Evolutionary conservation across 2,797 vertebrate species (phyloP), one percentile per base, ranked within the genome.

Genomic region (Cryptoblepharus egeriae): DNA sequence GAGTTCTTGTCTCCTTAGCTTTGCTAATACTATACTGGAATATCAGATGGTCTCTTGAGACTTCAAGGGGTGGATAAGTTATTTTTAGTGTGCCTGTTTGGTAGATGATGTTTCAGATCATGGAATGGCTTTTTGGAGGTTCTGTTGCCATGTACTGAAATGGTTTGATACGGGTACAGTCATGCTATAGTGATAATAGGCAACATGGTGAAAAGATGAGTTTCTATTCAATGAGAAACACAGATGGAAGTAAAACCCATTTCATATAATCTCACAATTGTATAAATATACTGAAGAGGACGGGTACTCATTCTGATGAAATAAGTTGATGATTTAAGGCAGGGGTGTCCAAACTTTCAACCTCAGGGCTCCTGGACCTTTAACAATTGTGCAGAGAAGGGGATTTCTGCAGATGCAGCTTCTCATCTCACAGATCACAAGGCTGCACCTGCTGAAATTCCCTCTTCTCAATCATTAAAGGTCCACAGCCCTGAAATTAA

Each of bases 31-130:
- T 88, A 87, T 90, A 85, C 92, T 94, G 90, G 92, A 93, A 94
- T 93, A 93, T 93, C 93, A 95, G 91, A 95, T 93, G 92, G 84
- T 89, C 85, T 93, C 85, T 93, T 91, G 92, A 93, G 92, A 92
- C 90, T 93, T 94, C 87, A 91, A 90, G 89, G 88, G 69, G 80
- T 90, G 84, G 91, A 86, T 77, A 91, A 90, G 91, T 93, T 95
- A 95, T 95, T 94, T 95, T 95, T 95, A 95, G 94, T 87, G 79
- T 88, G 82, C 88, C 90, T 94, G 89, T 90, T 90, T 91, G 88
- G 87, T 91, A 95, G 94, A 94, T 94, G 93, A 92, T 93, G 91
- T 95, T 95, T 95, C 91, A 93, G 89, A 90, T 93, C 91, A 86
- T 95, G 91, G 88, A 93, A 87, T 93, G 87, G 91, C 91, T 85